Evolutionary conservation across 2,113 vertebrate genomes (phyloP), one percentile per base, ranked within the genome.

Genomic region (Triplophysa rosa): DNA sequence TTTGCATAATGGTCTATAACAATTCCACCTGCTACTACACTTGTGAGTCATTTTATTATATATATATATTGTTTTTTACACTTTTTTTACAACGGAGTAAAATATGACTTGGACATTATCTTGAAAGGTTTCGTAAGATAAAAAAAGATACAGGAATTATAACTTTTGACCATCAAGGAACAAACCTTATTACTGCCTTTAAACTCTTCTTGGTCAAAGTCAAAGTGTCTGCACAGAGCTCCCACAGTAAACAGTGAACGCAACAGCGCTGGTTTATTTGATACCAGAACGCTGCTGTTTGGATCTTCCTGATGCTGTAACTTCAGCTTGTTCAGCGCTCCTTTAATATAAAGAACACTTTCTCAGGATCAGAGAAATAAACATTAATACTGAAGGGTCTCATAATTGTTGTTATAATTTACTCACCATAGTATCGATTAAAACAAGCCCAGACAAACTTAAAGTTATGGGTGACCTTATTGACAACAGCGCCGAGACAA

Each of bases 391-490:
- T 49, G 11, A 13, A 4, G 49, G 14, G 49, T 17, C 5, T n/a
- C 5, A 10, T 8, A 58, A 58, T 8, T 16, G 19, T 16, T 14
- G 52, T 29, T 45, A n/a, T 21, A 29, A 65, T 24, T 33, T 12
- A 67, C 95, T 94, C 88, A 99, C 97, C 94, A 84, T 98, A 99
- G 80, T 98, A 99, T 90, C 94, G 96, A 91, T 98, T 97, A 91
- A 99, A 99, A 90, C 97, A 99, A 77, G 96, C 93, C 96, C 95
- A 98, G 2, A 98, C 97, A 93, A 98, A 99, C 90, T 98, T 98
- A 90, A 96, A 98, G 91, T 99, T 98, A 88, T 98, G 97, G 0
- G 97, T 99, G 76, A 98, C 97, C 93, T 96, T 99, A 90, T 99
- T 99, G 75, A 99, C 97, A 84, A 99, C 95, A 68, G 97, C 95